Conservation (phyloP, 1,140 invertebrate genomes). For the Sminthurinus signatus region DNA sequence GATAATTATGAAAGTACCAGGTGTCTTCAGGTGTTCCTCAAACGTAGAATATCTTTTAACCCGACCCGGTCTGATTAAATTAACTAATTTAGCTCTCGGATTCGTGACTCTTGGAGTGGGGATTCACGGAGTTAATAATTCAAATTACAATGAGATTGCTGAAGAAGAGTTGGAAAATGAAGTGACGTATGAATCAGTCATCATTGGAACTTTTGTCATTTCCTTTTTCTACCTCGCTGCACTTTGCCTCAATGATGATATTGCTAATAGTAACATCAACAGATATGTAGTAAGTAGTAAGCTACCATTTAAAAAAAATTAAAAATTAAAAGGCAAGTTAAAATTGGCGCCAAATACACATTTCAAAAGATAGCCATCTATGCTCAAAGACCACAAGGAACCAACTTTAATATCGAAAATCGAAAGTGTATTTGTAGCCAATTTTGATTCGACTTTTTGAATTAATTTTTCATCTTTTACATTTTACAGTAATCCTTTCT, state of each 20-base stretch:
- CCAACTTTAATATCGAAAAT: too few species aligned
- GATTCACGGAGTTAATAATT: not conserved
- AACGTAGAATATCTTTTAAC: slow-evolving; percentile 23
- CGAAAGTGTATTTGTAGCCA: too few species aligned
- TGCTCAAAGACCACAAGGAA: too few species aligned
- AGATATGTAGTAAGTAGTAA: slow-evolving; percentile 10
- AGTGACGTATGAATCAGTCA: slow-evolving; percentile 4
- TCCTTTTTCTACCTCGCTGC: slow-evolving; percentile 16
- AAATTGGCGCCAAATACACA: too few species aligned
- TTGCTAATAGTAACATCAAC: not conserved
- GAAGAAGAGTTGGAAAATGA: slow-evolving; percentile 1
- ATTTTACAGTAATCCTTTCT: too few species aligned
- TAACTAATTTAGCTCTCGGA: slow-evolving; percentile 17
- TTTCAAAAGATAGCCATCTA: too few species aligned
- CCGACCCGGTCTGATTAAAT: slow-evolving; percentile 19
- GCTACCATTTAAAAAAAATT: too few species aligned
- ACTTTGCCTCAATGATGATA: not conserved
- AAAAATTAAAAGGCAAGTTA: too few species aligned
- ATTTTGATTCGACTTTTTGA: too few species aligned
- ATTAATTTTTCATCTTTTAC: too few species aligned
- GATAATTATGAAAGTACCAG: too few species aligned
- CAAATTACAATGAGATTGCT: not conserved
- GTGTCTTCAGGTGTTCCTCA: too few species aligned
- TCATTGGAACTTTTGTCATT: not conserved
- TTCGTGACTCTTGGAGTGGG: slow-evolving; percentile 11